Conservation (phyloP, 2,888 invertebrate genomes). For the Gari tellinella region DNA sequence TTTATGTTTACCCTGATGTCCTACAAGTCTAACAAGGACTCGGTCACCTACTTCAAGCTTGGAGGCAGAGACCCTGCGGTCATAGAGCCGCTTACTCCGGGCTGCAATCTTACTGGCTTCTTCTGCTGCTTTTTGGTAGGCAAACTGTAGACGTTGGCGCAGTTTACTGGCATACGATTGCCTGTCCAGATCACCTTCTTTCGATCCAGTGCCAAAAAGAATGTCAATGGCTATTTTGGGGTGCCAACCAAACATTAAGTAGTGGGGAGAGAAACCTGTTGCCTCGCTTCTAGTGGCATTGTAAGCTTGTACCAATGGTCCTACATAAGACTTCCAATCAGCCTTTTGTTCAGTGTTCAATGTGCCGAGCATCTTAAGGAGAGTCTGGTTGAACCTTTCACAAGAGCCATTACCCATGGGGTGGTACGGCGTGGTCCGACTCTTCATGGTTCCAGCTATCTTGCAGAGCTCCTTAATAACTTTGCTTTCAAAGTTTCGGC, state of each 20-base stretch:
- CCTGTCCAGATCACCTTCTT: too few relatives aligned
- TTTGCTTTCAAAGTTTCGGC: too few relatives aligned
- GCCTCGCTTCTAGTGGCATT: slow-evolving; percentile 14
- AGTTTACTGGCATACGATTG: too few relatives aligned
- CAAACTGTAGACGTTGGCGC: too few relatives aligned
- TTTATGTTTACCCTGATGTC: too few relatives aligned
- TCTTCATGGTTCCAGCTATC: slow-evolving; percentile 9
- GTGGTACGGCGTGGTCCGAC: slow-evolving; percentile 30
- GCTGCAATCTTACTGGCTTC: too few relatives aligned
- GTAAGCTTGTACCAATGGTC: slow-evolving; percentile 19
- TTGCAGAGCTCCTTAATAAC: slow-evolving; percentile 27
- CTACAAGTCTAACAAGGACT: too few relatives aligned
- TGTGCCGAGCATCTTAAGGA: slow-evolving; percentile 23
- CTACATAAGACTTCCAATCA: slow-evolving; percentile 18
- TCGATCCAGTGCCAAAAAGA: too few relatives aligned
- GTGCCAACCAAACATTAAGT: slow-evolving; percentile 26
- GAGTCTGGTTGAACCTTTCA: slow-evolving; percentile 24
- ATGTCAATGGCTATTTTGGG: slow-evolving; percentile 24
- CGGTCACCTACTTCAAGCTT: too few relatives aligned
- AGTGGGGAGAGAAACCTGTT: slow-evolving; percentile 24
- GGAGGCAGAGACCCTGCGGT: too few relatives aligned
- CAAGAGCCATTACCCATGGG: slow-evolving; percentile 29
- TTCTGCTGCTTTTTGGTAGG: too few relatives aligned
- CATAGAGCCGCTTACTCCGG: too few relatives aligned
- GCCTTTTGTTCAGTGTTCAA: slow-evolving; percentile 1